A percentile compares a stretch with the other conserved stretches of the same genome.
Conservation (phyloP, 2,888 invertebrate species). For the Parasteatoda lunata region DNA sequence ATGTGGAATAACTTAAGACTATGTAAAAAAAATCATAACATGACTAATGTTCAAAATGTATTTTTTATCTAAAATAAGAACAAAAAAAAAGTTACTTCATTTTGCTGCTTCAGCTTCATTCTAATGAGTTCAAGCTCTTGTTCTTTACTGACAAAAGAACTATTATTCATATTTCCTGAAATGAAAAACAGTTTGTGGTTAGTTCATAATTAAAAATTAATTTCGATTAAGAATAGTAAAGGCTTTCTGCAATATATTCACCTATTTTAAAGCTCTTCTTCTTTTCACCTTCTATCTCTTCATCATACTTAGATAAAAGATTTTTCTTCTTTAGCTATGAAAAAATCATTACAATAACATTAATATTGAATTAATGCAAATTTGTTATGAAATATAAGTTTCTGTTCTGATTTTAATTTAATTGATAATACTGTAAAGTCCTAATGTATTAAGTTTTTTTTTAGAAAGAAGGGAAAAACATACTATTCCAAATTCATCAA, state of each 20-base stretch:
- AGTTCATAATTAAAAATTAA: not conserved
- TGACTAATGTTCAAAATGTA: not conserved
- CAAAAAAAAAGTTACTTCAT: slow-evolving; percentile 70
- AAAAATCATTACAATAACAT: not conserved
- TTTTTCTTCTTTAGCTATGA: slow-evolving; percentile 77
- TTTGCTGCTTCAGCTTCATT: slow-evolving; percentile 72
- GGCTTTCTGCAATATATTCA: slow-evolving; percentile 72
- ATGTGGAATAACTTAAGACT: not conserved
- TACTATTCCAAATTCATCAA: slow-evolving; percentile 77
- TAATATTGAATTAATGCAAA: not conserved
- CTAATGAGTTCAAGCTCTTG: slow-evolving; percentile 73
- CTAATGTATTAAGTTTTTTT: not conserved
- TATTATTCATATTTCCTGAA: slow-evolving; percentile 18
- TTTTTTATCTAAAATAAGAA: not conserved
- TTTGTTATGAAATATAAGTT: not conserved
- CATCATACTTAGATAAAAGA: slow-evolving; percentile 93
- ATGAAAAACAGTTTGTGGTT: not conserved
- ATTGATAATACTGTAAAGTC: not conserved
- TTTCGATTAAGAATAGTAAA: not conserved
- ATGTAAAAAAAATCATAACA: not conserved
- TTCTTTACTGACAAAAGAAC: slow-evolving; percentile 71
- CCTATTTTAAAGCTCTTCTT: slow-evolving; percentile 85
- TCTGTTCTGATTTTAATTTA: not conserved
- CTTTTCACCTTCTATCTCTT: slow-evolving; percentile 87
- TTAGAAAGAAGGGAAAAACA: not conserved